Evolutionary conservation across 2,888 invertebrate species (phyloP).

Genomic region (Cerastoderma edule): DNA sequence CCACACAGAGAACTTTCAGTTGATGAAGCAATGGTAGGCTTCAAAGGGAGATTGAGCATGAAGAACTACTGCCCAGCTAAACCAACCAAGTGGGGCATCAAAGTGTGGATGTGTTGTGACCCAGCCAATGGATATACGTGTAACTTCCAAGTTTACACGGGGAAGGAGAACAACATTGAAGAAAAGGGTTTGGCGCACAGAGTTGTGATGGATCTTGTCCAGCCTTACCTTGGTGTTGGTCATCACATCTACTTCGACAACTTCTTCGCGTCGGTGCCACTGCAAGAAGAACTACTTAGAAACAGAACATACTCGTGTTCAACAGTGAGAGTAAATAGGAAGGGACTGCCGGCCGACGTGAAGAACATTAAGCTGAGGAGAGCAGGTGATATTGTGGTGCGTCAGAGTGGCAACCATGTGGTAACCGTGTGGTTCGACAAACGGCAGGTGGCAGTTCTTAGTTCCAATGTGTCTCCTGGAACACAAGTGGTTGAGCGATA

Average conservation of each 20-base stretch:
- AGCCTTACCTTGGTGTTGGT: neutral
- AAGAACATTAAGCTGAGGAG: no score
- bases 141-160: neutral
- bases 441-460: neutral
- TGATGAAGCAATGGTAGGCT: neutral
- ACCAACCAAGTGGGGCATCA: neutral
- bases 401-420: neutral
- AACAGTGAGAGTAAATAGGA: neutral
- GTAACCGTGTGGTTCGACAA: neutral
- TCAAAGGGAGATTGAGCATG: neutral
- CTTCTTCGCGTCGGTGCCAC: neutral
- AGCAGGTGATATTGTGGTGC: neutral
- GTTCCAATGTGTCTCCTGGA: neutral
- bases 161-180: neutral
- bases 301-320: neutral
- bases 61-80: no score
- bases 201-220: neutral
- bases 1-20: neutral
- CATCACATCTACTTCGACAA: neutral
- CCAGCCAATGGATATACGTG: neutral
- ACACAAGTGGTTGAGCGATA: neutral
- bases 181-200: neutral
- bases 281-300: neutral
- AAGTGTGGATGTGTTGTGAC: neutral
- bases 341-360: neutral